phyloP scores from a whole-genome alignment of 2,113 vertebrate genomes.

The Hypanus sabinus region DNA sequence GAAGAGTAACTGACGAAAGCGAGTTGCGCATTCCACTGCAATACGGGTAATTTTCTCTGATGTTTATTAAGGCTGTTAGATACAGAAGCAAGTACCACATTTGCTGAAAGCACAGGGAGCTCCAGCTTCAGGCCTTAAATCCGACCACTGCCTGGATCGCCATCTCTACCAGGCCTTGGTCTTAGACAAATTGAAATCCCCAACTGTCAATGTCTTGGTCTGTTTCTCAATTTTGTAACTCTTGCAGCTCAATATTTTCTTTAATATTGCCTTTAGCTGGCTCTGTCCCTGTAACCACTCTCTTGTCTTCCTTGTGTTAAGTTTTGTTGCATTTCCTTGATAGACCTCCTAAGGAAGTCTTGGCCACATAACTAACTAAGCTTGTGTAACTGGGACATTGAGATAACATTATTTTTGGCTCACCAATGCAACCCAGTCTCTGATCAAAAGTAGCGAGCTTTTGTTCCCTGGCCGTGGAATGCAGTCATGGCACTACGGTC shows the following conservation, averaged over 20 bases:
- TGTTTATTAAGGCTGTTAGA: slow-evolving; percentile 8
- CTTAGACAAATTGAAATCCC: background rate
- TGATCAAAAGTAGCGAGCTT: background rate
- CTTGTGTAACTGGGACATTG: background rate
- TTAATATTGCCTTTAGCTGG: background rate
- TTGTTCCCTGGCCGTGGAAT: background rate
- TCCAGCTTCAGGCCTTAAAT: background rate
- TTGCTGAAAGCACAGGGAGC: background rate
- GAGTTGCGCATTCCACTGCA: slow-evolving; percentile 81
- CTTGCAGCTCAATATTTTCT: background rate
- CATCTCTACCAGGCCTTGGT: background rate
- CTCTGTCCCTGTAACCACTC: background rate
- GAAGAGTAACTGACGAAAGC: slow-evolving; percentile 80
- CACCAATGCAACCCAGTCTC: background rate
- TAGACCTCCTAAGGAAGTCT: background rate
- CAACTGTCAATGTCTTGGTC: slow-evolving; percentile 20
- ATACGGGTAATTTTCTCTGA: slow-evolving; percentile 66
- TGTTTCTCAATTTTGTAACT: background rate
- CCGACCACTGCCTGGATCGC: background rate
- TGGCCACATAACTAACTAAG: background rate
- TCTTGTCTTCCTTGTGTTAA: background rate
- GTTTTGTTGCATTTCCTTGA: background rate
- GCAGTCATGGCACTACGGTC: background rate
- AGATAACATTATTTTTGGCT: background rate
- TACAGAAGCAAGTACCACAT: background rate